Evolutionary conservation across 2,888 invertebrate genomes (phyloP).

Genomic region (Polydrusus pterygomalis): DNA sequence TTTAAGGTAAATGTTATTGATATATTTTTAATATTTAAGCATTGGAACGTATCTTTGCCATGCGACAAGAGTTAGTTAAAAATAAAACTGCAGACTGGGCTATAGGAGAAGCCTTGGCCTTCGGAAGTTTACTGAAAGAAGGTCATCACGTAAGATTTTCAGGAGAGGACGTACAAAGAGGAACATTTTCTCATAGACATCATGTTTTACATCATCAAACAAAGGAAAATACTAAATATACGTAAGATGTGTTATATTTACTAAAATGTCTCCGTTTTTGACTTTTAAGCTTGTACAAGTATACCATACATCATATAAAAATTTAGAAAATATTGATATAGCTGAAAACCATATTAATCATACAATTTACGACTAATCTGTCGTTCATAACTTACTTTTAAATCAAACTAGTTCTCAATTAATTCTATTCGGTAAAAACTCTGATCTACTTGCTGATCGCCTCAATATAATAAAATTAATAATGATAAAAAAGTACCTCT

Average conservation of each 20-base stretch:
- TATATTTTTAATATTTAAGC: slow-evolving; percentile 68
- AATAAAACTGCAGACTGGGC: slow-evolving; percentile 95
- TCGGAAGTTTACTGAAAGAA: slow-evolving; percentile 96
- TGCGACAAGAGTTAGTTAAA: slow-evolving; percentile 94
- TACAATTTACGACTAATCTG: too few relatives aligned
- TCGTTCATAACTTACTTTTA: too few relatives aligned
- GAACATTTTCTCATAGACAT: slow-evolving; percentile 91
- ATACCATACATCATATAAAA: not conserved
- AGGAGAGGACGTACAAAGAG: slow-evolving; percentile 97
- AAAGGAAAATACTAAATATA: slow-evolving; percentile 80
- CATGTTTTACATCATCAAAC: slow-evolving; percentile 99
- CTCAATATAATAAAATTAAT: too few relatives aligned
- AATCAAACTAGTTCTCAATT: too few relatives aligned
- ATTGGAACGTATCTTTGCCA: slow-evolving; percentile 89
- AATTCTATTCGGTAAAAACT: too few relatives aligned
- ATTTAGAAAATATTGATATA: not conserved
- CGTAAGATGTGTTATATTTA: slow-evolving; percentile 31
- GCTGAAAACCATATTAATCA: too few relatives aligned
- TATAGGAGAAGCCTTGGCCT: slow-evolving; percentile 97
- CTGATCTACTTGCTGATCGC: too few relatives aligned
- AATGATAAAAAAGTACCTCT: too few relatives aligned
- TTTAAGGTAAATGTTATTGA: too few relatives aligned
- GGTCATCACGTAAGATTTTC: slow-evolving; percentile 96
- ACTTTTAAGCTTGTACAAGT: too few relatives aligned
- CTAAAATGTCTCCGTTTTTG: too few relatives aligned